phyloP scores from a whole-genome alignment of 1,140 invertebrate genomes.

The Rhynchophorus ferrugineus region DNA sequence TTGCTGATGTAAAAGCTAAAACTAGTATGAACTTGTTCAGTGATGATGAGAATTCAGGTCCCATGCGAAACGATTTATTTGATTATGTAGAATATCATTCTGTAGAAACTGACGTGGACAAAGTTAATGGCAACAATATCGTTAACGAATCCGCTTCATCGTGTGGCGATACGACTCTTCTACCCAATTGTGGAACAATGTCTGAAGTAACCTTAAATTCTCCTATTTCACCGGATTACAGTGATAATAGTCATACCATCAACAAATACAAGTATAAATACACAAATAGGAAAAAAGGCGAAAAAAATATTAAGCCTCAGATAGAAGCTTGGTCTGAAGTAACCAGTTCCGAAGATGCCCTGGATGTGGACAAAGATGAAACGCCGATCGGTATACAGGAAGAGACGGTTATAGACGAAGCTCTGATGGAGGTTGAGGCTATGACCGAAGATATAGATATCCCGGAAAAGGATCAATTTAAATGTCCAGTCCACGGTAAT shows the following conservation, averaged over 20 bases:
- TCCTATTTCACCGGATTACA: slow-evolving; percentile 34
- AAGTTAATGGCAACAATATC: slow-evolving; percentile 31
- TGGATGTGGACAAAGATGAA: slow-evolving; percentile 29
- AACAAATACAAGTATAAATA: slow-evolving; percentile 41
- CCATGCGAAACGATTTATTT: slow-evolving; percentile 34
- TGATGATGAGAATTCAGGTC: slow-evolving; percentile 38
- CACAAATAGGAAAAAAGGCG: slow-evolving; percentile 37
- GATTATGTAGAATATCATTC: slow-evolving; percentile 35
- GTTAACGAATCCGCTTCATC: slow-evolving; percentile 29
- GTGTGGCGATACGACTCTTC: slow-evolving; percentile 36
- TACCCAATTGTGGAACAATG: slow-evolving; percentile 38
- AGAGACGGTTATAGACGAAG: slow-evolving; percentile 12
- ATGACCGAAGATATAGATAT: neutral
- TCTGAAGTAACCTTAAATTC: slow-evolving; percentile 39
- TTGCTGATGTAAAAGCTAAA: slow-evolving; percentile 27
- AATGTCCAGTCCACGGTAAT: slow-evolving; percentile 31
- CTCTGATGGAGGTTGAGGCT: neutral
- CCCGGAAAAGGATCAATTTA: neutral
- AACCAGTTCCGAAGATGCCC: slow-evolving; percentile 35
- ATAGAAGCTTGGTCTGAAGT: slow-evolving; percentile 31
- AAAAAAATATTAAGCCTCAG: slow-evolving; percentile 22
- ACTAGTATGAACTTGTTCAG: slow-evolving; percentile 33
- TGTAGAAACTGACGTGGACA: slow-evolving; percentile 26
- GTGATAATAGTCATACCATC: slow-evolving; percentile 26
- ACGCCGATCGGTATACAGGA: slow-evolving; percentile 8